Base-by-base conservation (phyloP, 2,113 vertebrate genomes). In the Brachypteracias leptosomus region DNA sequence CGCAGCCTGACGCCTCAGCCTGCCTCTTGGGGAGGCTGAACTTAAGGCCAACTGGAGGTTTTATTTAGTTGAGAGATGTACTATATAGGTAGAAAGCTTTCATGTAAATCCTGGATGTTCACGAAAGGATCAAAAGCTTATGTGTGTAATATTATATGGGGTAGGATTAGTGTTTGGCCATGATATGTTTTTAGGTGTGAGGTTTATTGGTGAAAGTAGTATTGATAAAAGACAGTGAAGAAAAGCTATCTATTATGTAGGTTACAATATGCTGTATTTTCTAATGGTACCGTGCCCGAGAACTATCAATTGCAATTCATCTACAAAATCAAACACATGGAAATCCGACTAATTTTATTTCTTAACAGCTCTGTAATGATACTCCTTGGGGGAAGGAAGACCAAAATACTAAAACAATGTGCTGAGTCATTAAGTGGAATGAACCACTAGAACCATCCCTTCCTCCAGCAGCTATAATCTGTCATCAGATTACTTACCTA, bases 21-120 rank as follows among this genome's bases (percentile, higher is more conserved):
- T 70, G 89, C 72, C 96, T 95, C 88, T 63, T 84, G 86, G 96
- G 96, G 96, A 94, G 95, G 84, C 92, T 94, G 81, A 95, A 87
- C 86, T 49, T 49, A 25, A 68, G 96, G 94, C 91, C 95, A 94
- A 19, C 85, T 63, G 88, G 83, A 92, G 77, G 57, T 49, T 83
- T 92, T 81, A 82, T 77, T 81, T 92, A 79, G 85, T 86, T 76
- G 84, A 74, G 89, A 93, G 83, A 73, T 71, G 88, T 58, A 62
- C 38, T 19, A 8, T 13, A 11, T 33, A 68, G 81, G 73, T 42
- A 40, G 83, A 85, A 94, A 67, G 89, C 82, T 86, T 95, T 86
- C 70, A 40, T 33, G 16, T 95, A 89, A 97, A 96, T 91, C 90
- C 86, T 80, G 62, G 22, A 35, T 85, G 61, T 77, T 92, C 51